Percentiles rank a stretch among this genome's conserved stretches.
Conservation (phyloP, 2,888 invertebrate genomes). For the Ctena decussata region DNA sequence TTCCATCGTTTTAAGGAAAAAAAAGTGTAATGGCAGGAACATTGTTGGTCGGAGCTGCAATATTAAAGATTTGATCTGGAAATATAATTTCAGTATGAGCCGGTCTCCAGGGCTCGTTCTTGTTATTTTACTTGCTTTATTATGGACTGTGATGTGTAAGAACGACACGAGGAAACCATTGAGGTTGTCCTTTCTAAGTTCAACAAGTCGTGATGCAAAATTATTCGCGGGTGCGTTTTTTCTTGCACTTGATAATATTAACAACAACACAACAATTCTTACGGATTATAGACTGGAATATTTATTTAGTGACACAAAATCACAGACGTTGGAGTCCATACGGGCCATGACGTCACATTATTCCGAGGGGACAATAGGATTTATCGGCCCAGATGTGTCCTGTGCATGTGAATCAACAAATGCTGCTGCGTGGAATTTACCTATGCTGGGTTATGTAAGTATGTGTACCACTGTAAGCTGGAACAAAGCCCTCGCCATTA, state of each 20-base stretch:
- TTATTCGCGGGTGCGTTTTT: constrained; percentile 79
- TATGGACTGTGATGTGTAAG: neutral
- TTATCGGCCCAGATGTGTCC: constrained; percentile 97
- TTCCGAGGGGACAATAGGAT: constrained; percentile 93
- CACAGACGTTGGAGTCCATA: constrained; percentile 63
- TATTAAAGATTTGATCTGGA: no score
- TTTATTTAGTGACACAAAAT: constrained; percentile 68
- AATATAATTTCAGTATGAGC: neutral
- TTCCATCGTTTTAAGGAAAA: no score
- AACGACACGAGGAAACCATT: constrained; percentile 17
- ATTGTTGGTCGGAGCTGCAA: no score
- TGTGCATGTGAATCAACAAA: constrained; percentile 97
- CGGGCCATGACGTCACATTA: constrained; percentile 77
- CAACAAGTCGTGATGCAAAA: constrained; percentile 60
- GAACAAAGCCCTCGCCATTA: no score
- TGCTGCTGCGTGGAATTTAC: constrained; percentile 96
- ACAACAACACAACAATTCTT: constrained; percentile 57
- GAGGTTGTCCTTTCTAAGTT: constrained; percentile 47
- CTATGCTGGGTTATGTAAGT: constrained; percentile 99
- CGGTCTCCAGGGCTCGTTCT: neutral
- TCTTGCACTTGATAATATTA: constrained; percentile 76
- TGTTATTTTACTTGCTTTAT: neutral
- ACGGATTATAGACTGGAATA: constrained; percentile 64
- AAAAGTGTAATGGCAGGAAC: no score
- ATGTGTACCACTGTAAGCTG: no score